These are phyloP conservation scores for Silurus aristotelis DNA, from an alignment of 2,797 vertebrate species.

Conservation along the genomic window DNA sequence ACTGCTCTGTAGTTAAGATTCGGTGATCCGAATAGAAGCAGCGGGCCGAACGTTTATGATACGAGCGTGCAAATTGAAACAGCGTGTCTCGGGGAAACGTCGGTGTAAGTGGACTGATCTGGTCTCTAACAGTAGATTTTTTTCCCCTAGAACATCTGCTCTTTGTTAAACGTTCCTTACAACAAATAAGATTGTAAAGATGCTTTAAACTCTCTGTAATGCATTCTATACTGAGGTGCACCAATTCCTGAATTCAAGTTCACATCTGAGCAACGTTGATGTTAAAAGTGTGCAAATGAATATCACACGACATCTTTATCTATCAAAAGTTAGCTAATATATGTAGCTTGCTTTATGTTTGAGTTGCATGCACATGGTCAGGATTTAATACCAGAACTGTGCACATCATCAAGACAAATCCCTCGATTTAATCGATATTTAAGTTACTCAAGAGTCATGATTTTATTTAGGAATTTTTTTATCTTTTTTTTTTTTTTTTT, in stretches of 20 bases:
- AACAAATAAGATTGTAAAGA: constrained; percentile 15
- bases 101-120: constrained; percentile 5
- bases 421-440: neutral
- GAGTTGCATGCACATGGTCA: neutral
- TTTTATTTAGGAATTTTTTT: neutral
- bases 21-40: constrained; percentile 3
- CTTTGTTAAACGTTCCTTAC: constrained; percentile 9
- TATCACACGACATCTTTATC: neutral
- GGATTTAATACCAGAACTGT: neutral
- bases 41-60: neutral
- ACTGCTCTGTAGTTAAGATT: neutral
- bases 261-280: neutral
- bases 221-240: neutral
- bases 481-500: neutral
- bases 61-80: constrained; percentile 18
- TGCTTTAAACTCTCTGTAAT: neutral
- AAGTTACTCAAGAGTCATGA: neutral
- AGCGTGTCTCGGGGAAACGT: neutral
- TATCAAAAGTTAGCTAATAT: neutral
- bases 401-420: neutral
- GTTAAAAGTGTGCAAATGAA: neutral
- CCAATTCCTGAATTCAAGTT: neutral
- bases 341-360: neutral
- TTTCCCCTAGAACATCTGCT: neutral
- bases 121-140: neutral